These are phyloP conservation scores for Nemoura dubitans DNA, from an alignment of 2,888 invertebrate species.

Conservation along the genomic window DNA sequence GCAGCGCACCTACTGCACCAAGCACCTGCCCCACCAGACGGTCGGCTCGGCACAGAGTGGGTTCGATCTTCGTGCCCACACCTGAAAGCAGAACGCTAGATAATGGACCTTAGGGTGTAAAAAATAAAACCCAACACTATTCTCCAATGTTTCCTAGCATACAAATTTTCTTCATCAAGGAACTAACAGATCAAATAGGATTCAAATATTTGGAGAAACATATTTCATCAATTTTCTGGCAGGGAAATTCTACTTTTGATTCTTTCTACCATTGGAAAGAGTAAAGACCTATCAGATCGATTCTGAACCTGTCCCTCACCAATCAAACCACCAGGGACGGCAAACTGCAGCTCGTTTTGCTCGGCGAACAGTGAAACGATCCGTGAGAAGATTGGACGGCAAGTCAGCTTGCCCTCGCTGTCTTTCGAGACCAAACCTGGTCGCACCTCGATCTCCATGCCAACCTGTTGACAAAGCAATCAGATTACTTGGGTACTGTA, in stretches of 20 bases:
- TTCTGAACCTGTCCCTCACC: conserved; percentile 66
- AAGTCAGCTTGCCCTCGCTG: conserved; percentile 92
- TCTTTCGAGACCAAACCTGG: conserved; percentile 98
- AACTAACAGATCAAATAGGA: no score
- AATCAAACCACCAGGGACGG: conserved; percentile 99
- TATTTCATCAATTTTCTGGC: no score
- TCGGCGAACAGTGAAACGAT: conserved; percentile 98
- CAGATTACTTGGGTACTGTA: no score
- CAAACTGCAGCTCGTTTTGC: conserved; percentile 97
- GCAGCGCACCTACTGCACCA: conserved; percentile 95
- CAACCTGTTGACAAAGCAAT: conserved; percentile 68
- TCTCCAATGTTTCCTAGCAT: no score
- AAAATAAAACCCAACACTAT: no score
- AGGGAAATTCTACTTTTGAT: no score
- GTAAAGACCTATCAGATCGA: no score
- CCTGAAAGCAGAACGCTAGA: conserved; percentile 60
- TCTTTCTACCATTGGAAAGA: no score
- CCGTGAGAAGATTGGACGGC: conserved; percentile 94
- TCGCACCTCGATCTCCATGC: conserved; percentile 98
- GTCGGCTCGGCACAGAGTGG: conserved; percentile 97
- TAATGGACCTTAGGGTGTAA: no score
- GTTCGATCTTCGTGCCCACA: conserved; percentile 99
- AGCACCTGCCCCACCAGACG: conserved; percentile 96
- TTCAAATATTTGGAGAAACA: no score
- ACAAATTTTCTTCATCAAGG: no score